Conservation (phyloP, 2,113 vertebrate species). For the Spheniscus mendiculus region DNA sequence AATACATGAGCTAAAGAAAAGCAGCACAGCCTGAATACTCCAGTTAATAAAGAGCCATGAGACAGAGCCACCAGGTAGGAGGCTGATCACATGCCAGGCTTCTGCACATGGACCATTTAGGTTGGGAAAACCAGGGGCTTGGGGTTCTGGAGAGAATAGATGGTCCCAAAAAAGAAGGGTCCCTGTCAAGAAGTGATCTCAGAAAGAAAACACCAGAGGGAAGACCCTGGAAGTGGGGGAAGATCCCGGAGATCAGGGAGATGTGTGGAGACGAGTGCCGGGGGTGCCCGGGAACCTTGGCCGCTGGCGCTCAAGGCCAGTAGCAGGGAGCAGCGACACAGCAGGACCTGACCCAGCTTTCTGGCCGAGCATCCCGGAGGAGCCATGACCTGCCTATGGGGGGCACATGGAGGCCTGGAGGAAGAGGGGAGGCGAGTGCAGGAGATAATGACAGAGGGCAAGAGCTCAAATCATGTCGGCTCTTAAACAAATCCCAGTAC, state of each 20-base stretch:
- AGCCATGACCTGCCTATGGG: accelerated
- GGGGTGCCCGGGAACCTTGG: background rate
- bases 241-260: background rate
- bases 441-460: background rate
- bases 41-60: background rate
- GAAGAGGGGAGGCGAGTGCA: background rate
- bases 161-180: background rate
- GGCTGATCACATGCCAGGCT: background rate
- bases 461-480: background rate
- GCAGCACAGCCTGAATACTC: background rate
- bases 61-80: background rate
- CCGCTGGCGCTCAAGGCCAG: accelerated
- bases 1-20: background rate
- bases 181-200: background rate
- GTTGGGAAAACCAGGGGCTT: background rate
- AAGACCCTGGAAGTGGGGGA: background rate
- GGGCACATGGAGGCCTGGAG: background rate
- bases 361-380: accelerated
- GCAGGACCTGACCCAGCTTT: background rate
- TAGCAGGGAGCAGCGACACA: accelerated
- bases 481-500: background rate
- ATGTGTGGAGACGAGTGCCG: accelerated
- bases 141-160: background rate
- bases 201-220: background rate
- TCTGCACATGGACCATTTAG: background rate